Evolutionary conservation across 2,888 invertebrate genomes (phyloP), one percentile per base, ranked within the genome.

Genomic region (Acronicta psi): DNA sequence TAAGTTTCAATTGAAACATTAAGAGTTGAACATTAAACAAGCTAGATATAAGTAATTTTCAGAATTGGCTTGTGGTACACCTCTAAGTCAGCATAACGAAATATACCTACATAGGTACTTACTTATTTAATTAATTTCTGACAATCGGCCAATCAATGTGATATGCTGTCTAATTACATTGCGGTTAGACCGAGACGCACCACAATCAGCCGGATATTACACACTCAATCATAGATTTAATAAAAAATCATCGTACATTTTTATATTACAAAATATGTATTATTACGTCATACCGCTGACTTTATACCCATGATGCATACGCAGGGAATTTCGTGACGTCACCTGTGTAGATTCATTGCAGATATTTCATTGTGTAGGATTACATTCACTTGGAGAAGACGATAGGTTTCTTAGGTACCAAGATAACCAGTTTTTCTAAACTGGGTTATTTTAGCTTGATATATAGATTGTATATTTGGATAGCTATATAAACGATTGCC

Each of bases 301-400:
- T 56, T 29, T 43, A 49, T 16, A 25, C 18, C 25, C 29, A 38
- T 64, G 50, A 56, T 47, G 40, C 65, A 64, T 45, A 34, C 36
- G 4, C 23, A 37, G 70, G 23, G 51, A 64, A 70, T 65, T 47
- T 29, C 8, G 29, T 69, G 70, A 64, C 65, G 51, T 51, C 70
- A 70, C 9, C 13, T 7, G n/a, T 6, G 16, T 37, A 55, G 36
- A 45, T 31, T 31, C 8, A n/a, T n/a, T 37, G 17, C 23, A 10
- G 18, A 9, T 29, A 11, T 29, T 11, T 29, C 10, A 29, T 29
- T 29, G 11, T 11, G 11, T 29, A 29, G 29, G 20, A n/a, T 34
- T 29, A 29, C 13, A 9, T 46, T 43, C 8, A 7, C 44, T 34
- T 16, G 9, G 16, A 6, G 9, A 43, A 4, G 2, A 13, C 5